A percentile compares a stretch with the other conserved stretches of the same genome.
Conservation (phyloP, 2,797 vertebrate species). For the Hypotaenidia okinawae region DNA sequence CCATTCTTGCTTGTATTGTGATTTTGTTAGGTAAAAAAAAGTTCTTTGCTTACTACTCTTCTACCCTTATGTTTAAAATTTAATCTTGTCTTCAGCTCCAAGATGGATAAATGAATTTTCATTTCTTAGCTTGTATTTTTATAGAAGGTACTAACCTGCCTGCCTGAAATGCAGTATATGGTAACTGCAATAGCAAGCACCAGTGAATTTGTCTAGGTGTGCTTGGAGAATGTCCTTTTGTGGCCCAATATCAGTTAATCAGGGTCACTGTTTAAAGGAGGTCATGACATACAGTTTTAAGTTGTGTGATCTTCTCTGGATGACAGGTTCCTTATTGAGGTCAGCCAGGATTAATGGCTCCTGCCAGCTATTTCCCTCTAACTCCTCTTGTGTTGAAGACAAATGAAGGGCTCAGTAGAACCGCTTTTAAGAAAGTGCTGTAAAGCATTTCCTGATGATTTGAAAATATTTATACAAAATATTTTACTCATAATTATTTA, state of each 20-base stretch:
- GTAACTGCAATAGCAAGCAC: background rate
- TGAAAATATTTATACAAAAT: background rate
- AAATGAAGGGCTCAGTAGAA: background rate
- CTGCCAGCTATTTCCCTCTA: background rate
- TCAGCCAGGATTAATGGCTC: conserved; percentile 16
- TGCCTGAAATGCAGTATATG: background rate
- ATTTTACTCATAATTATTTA: background rate
- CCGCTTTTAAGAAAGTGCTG: background rate
- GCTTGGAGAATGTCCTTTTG: background rate
- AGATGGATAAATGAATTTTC: background rate
- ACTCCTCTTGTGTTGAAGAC: background rate
- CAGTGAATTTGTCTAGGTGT: background rate
- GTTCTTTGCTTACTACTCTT: fast-evolving
- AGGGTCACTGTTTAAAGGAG: background rate
- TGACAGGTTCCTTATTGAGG: conserved; percentile 36
- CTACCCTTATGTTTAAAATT: background rate
- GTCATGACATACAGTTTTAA: background rate
- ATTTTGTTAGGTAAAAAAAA: conserved; percentile 88
- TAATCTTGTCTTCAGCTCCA: background rate
- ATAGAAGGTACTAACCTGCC: background rate
- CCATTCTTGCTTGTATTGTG: conserved; percentile 96
- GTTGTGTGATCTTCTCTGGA: background rate
- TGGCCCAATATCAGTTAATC: background rate
- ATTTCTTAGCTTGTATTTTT: background rate
- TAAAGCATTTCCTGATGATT: background rate